These are phyloP conservation scores for Caerostris darwini DNA, from an alignment of 1,140 invertebrate species.

Conservation along the genomic window DNA sequence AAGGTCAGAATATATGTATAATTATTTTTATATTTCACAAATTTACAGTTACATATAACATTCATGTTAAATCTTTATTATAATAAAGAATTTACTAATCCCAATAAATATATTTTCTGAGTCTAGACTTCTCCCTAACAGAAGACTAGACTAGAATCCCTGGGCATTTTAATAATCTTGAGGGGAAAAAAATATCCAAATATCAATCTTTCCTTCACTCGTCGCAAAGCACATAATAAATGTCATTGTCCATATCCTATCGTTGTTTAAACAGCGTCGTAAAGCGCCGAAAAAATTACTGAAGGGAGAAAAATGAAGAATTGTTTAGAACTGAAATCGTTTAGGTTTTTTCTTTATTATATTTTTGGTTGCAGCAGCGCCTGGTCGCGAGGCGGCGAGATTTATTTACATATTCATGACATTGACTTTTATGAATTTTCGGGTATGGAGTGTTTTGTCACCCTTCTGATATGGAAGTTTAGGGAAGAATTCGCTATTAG, in stretches of 20 bases:
- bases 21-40: no score
- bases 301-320: constrained; percentile 25
- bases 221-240: constrained; percentile 26
- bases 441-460: constrained; percentile 40
- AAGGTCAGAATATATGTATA: no score
- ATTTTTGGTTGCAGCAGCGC: neutral
- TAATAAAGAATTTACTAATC: neutral
- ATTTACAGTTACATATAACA: no score
- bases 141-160: neutral
- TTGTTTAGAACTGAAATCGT: constrained; percentile 49
- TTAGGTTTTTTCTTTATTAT: neutral
- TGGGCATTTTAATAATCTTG: constrained; percentile 20
- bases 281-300: neutral
- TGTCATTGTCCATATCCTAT: constrained; percentile 42
- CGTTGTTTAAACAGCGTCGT: constrained; percentile 46
- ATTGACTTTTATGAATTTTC: constrained; percentile 55
- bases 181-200: neutral
- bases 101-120: neutral
- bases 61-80: neutral
- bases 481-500: constrained; percentile 38
- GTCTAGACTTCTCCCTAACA: neutral
- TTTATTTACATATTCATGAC: constrained; percentile 66
- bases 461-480: constrained; percentile 29
- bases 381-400: neutral
- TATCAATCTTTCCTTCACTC: neutral